Base-by-base conservation (phyloP, 1,140 invertebrate species). In the Bombus vancouverensis region DNA sequence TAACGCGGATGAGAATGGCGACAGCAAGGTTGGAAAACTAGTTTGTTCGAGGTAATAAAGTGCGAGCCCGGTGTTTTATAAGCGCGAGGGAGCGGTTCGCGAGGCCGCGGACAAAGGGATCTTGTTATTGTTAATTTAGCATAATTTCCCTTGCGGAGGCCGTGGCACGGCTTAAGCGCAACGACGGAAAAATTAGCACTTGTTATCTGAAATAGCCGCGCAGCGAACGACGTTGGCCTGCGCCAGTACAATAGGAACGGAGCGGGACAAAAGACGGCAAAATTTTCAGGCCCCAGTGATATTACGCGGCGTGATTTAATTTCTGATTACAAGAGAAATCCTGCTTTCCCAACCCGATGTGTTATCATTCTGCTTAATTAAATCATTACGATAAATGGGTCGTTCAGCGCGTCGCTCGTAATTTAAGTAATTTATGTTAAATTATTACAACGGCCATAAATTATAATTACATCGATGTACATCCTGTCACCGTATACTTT, bases 101-200 rank as follows among this genome's bases (percentile, higher is more conserved):
- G 32, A 13, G 28, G 71, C 37, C n/a, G 13, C 37, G 47, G 44
- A 83, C 74, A 83, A 83, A 77, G 65, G n/a, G 28, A 44, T 70
- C 28, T 47, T 78, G 74, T 59, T 78, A 83, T 77, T 78, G 82
- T 83, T 77, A 83, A 83, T 78, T 83, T 78, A 83, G 65, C 53
- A 78, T 78, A 83, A 83, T 78, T 83, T 71, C n/a, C 34, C 18
- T 59, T 8, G 44, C 39, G 37, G 4, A 34, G 53, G 57, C 22
- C 37, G 72, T 22, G 25, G 1, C 47, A 37, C 57, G 82, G n/a
- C 37, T 78, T 78, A 59, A 83, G 39, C 44, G 74, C 44, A 77
- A 53, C n/a, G 39, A n/a, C 28, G 53, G 47, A 62, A 80, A 85
- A 85, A 85, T 80, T 85, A 80, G 66, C 68, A 71, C 76, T 85